Evolutionary conservation across 1,140 invertebrate species (phyloP).

Genomic region (Penaeus indicus): DNA sequence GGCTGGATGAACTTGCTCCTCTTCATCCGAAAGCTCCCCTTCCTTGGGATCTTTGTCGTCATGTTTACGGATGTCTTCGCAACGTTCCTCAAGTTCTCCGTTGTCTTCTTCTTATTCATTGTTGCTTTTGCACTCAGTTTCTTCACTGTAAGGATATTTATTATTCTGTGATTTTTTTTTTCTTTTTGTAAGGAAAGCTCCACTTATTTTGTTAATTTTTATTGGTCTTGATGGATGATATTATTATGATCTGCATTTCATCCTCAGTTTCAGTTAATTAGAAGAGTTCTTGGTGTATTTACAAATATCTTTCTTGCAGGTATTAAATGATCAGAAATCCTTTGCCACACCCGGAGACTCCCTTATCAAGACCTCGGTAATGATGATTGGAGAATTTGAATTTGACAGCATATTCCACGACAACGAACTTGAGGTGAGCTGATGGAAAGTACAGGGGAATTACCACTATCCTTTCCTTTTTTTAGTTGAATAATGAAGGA

Average conservation of each 20-base stretch:
- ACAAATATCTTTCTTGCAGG: slow-evolving; percentile 34
- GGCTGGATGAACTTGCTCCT: slow-evolving; percentile 74
- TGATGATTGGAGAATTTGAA: slow-evolving; percentile 90
- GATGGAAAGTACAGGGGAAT: background rate
- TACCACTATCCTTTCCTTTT: background rate
- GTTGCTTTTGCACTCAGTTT: slow-evolving; percentile 74
- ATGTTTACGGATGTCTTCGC: slow-evolving; percentile 75
- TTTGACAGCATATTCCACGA: slow-evolving; percentile 86
- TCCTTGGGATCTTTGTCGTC: slow-evolving; percentile 75
- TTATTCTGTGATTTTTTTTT: background rate
- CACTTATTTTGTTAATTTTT: background rate
- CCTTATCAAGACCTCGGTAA: slow-evolving; percentile 87
- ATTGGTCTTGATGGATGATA: background rate
- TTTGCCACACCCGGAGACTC: slow-evolving; percentile 70
- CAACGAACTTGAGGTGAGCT: slow-evolving; percentile 69
- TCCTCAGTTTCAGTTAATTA: background rate
- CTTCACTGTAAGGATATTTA: slow-evolving; percentile 69
- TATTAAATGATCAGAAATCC: slow-evolving; percentile 52
- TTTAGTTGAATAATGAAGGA: background rate
- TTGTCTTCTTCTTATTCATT: slow-evolving; percentile 74
- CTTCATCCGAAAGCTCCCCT: slow-evolving; percentile 72
- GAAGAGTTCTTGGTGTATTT: background rate
- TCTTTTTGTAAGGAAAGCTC: background rate
- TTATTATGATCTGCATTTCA: background rate
- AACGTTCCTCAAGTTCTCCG: slow-evolving; percentile 73